Conservation (phyloP, 1,140 invertebrate genomes). For the Bombyx mori region ASM3026992v2 NC_085112.1:6584001-6584500, state of each 20-base stretch:
- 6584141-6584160: constrained; percentile 25
- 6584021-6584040: too few relatives aligned
- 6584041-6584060: neutral
- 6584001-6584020: too few relatives aligned
- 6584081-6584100: neutral
- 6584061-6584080: too few relatives aligned
- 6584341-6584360: constrained; percentile 56
- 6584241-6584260: constrained; percentile 38
- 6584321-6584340: constrained; percentile 43
- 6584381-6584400: constrained; percentile 13
- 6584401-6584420: constrained; percentile 1
- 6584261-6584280: constrained; percentile 21
- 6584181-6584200: constrained; percentile 10
- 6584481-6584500: neutral
- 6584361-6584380: constrained; percentile 50
- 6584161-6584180: constrained; percentile 21
- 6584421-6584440: constrained; percentile 1
- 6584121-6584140: constrained; percentile 11
- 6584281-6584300: constrained; percentile 34
- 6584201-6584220: constrained; percentile 32
- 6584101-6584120: constrained; percentile 3
- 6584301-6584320: constrained; percentile 52
- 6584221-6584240: constrained; percentile 15
- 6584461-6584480: constrained; percentile 1
- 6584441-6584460: constrained; percentile 3